Evolutionary conservation across 64 coral and sea anemone genomes (phyloP).

Genomic region (Actinia equina): DNA sequence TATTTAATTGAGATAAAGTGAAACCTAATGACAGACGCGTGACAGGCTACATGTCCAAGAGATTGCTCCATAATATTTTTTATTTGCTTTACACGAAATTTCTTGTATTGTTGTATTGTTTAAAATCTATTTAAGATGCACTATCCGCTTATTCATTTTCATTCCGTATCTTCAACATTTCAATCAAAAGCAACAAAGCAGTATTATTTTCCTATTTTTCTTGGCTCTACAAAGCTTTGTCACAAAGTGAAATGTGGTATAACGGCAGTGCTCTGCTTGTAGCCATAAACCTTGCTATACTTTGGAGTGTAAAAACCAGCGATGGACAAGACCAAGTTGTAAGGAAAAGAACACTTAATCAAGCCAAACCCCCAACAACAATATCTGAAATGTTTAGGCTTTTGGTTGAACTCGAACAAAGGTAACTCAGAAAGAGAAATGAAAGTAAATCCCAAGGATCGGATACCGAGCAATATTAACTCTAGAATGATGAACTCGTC

Average conservation of each 20-base stretch:
- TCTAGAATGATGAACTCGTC: no score
- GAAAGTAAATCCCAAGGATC: neutral
- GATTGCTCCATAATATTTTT: no score
- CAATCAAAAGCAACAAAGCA: neutral
- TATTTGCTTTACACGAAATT: no score
- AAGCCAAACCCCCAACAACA: neutral
- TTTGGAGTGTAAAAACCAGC: neutral
- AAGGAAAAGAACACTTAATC: neutral
- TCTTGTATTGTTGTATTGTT: no score
- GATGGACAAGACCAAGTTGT: neutral
- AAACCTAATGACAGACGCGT: no score
- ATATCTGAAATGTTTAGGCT: neutral
- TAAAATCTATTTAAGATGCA: no score
- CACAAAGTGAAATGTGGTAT: neutral
- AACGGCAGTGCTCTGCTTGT: neutral
- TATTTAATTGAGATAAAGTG: no score
- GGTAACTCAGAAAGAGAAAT: neutral
- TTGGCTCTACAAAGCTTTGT: neutral
- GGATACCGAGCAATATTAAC: no score
- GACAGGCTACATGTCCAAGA: no score
- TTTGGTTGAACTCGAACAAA: neutral
- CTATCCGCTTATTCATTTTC: no score
- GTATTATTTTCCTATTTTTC: neutral
- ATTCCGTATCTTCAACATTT: no score
- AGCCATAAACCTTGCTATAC: neutral